Evolutionary conservation across 2,888 invertebrate species (phyloP).

Genomic region (Orthonevra nobilis): DNA sequence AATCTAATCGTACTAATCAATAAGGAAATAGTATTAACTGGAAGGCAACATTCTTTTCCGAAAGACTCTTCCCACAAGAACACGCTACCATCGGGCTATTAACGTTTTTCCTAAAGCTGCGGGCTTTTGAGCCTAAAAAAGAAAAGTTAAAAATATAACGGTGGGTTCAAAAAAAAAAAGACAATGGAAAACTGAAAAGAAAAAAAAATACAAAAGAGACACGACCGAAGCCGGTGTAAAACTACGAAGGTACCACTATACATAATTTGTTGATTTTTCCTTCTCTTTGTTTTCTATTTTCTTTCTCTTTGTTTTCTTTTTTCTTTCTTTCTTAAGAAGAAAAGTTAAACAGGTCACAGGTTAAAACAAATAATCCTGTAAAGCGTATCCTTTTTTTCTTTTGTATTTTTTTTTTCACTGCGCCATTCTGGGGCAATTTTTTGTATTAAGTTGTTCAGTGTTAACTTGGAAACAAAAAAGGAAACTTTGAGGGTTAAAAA

Average conservation of each 20-base stretch:
- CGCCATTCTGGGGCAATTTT: slow-evolving; percentile 1
- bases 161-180: background rate
- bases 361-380: slow-evolving; percentile 25
- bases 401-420: slow-evolving; percentile 12
- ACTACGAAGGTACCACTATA: slow-evolving; percentile 15
- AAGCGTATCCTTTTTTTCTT: slow-evolving; percentile 21
- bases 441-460: slow-evolving; percentile 12
- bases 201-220: background rate
- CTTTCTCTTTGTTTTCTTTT: background rate
- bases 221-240: background rate
- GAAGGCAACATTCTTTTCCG: slow-evolving; percentile 11
- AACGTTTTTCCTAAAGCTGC: background rate
- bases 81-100: background rate
- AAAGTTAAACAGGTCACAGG: slow-evolving; percentile 40
- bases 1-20: slow-evolving; percentile 12
- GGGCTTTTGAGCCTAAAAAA: background rate
- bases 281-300: background rate
- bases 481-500: too few species aligned
- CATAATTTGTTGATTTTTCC: slow-evolving; percentile 16
- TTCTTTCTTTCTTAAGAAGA: background rate
- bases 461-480: slow-evolving; percentile 4
- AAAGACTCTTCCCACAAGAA: background rate
- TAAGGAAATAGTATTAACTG: slow-evolving; percentile 24
- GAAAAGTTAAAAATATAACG: background rate
- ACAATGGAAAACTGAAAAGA: background rate